A percentile compares a stretch with the other conserved stretches of the same genome.
Evolutionary conservation across 2,113 vertebrate genomes (phyloP).

Genomic region (Thalassarche chlororhynchos): DNA sequence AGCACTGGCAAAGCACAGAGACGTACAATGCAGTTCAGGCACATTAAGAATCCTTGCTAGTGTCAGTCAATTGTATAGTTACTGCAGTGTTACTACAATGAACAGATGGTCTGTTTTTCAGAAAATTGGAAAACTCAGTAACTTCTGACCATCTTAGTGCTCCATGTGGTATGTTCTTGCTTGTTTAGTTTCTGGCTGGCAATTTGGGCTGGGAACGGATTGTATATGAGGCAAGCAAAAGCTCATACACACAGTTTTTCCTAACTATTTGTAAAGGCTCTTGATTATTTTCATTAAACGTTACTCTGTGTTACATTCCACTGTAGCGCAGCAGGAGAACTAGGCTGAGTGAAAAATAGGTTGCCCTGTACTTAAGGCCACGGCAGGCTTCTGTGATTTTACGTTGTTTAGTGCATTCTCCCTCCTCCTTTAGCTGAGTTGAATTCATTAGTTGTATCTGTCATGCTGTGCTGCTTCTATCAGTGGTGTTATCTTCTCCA

Average conservation of each 20-base stretch:
- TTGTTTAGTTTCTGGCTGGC: not conserved
- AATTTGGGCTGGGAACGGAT: not conserved
- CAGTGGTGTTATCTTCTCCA: not conserved
- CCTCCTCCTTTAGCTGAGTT: not conserved
- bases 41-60: not conserved
- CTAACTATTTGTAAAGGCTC: not conserved
- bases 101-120: not conserved
- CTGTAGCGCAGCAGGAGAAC: not conserved
- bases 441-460: constrained; percentile 14
- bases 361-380: not conserved
- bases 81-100: not conserved
- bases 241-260: not conserved
- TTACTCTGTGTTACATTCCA: not conserved
- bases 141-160: not conserved
- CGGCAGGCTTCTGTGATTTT: not conserved
- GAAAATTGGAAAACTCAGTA: not conserved
- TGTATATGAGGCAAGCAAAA: not conserved
- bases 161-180: not conserved
- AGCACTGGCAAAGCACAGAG: not conserved
- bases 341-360: not conserved
- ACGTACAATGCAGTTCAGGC: not conserved
- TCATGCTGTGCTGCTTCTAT: constrained; percentile 44
- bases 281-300: constrained; percentile 16
- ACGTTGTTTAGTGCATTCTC: not conserved
- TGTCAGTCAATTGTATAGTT: not conserved